Evolutionary conservation across 1,140 invertebrate genomes (phyloP), one percentile per base, ranked within the genome.

Genomic region (Mya arenaria): DNA sequence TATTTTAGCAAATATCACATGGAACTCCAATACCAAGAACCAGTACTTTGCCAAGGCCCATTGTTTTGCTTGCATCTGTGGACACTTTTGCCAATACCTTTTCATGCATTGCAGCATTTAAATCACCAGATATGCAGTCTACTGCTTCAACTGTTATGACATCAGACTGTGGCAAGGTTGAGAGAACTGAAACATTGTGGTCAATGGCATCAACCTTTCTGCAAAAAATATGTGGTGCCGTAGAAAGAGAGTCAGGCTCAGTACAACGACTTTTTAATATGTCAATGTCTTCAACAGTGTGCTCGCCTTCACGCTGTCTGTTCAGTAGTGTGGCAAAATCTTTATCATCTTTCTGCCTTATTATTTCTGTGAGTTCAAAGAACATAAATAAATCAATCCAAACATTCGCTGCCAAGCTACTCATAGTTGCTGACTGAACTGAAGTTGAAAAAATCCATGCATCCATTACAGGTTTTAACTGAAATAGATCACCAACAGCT

Each of bases 301-400:
- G 79, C 25, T 75, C 77, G n/a, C 80, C 66, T 68, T 74, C 81
- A 34, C 39, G 32, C 71, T 80, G 37, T 34, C 79, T 68, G 60
- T 87, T 84, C 19, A 82, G 34, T 23, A 79, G 58, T 23, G 72
- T 36, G 41, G 85, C 83, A 88, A 85, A 88, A 19, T 63, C 37
- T 36, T 58, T 52, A 73, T 83, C 82, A 74, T 86, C 83, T 74
- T 78, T 84, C 60, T 82, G 85, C 48, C 85, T 37, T 84, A 88
- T 88, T 30, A 87, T 84, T n/a, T 68, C 65, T 56, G 30, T 73
- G 5, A 88, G 44, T 65, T 88, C 84, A 84, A 75, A 88, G 66
- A 88, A 56, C 5, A 28, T 48, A 58, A 88, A 88, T 37, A 77
- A 17, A 25, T 86, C 82, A 48, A 74, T 23, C 87, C 87, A 88